These are phyloP conservation scores for Felis catus DNA, from an alignment of 2,113 vertebrate species.

Conservation along the genomic window DNA sequence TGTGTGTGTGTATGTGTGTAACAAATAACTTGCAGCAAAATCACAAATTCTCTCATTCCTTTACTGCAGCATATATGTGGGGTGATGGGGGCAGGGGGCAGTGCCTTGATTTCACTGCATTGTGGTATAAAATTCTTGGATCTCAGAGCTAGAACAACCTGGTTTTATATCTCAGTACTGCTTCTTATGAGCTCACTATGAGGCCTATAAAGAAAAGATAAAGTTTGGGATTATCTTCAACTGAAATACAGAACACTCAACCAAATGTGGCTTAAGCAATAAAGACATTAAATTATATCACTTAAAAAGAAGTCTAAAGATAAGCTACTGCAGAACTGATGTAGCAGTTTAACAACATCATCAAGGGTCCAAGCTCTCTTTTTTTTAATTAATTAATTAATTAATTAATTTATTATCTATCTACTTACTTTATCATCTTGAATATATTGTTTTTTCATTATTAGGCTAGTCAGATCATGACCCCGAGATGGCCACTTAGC, in stretches of 20 bases:
- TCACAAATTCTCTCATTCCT: background rate
- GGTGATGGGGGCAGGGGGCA: fast-evolving
- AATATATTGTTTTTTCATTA: background rate
- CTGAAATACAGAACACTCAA: background rate
- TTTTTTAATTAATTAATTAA: background rate
- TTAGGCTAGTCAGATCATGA: background rate
- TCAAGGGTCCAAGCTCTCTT: background rate
- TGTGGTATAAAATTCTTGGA: background rate
- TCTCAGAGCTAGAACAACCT: background rate
- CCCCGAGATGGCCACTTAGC: background rate
- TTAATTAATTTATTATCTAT: too few relatives aligned
- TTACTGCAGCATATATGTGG: background rate
- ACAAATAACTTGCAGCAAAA: background rate
- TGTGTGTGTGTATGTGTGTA: background rate
- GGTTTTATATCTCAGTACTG: background rate
- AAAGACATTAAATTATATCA: background rate
- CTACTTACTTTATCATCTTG: background rate
- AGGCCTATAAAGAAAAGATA: background rate
- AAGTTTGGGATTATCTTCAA: background rate
- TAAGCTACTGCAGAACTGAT: background rate
- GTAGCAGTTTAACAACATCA: background rate
- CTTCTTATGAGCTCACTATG: background rate
- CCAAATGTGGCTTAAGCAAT: background rate
- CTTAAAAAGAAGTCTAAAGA: background rate
- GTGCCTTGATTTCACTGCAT: background rate